Conservation (phyloP, 2,113 vertebrate genomes). For the Loxodonta africana region DNA sequence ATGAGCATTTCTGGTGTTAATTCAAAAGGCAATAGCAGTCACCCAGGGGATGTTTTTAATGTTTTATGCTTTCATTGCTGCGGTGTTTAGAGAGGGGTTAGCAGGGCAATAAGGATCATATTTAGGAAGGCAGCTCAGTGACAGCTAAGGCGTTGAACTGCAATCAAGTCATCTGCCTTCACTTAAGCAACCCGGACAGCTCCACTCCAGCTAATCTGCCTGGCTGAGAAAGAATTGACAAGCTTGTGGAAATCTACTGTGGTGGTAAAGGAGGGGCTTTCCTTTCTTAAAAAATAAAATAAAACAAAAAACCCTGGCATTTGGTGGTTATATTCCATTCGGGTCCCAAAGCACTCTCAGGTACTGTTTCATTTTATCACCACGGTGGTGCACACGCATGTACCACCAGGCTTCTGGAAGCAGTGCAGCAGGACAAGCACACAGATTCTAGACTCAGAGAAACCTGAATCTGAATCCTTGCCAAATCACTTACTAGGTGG, state of each 20-base stretch:
- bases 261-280: neutral
- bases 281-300: slow-evolving; percentile 8
- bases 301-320: neutral
- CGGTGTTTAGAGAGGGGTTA: slow-evolving; percentile 61
- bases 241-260: neutral
- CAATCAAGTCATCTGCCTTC: slow-evolving; percentile 66
- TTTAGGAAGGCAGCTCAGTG: slow-evolving; percentile 5
- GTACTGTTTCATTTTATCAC: neutral
- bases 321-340: neutral
- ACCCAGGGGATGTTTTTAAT: slow-evolving; percentile 66
- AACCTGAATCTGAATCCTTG: neutral
- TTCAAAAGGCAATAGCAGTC: slow-evolving; percentile 36
- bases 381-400: fast-evolving
- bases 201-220: slow-evolving; percentile 47
- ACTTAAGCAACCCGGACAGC: slow-evolving; percentile 44
- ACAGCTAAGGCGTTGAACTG: slow-evolving; percentile 63
- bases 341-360: neutral
- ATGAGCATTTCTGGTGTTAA: slow-evolving; percentile 62
- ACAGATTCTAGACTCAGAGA: neutral
- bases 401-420: neutral
- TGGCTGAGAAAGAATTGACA: slow-evolving; percentile 6
- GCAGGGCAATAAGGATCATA: slow-evolving; percentile 70
- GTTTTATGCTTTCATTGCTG: slow-evolving; percentile 23
- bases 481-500: neutral
- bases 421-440: fast-evolving